Evolutionary conservation across 2,797 vertebrate genomes (phyloP), one percentile per base, ranked within the genome.

Genomic region (Sebastiscus albofasciatus): DNA sequence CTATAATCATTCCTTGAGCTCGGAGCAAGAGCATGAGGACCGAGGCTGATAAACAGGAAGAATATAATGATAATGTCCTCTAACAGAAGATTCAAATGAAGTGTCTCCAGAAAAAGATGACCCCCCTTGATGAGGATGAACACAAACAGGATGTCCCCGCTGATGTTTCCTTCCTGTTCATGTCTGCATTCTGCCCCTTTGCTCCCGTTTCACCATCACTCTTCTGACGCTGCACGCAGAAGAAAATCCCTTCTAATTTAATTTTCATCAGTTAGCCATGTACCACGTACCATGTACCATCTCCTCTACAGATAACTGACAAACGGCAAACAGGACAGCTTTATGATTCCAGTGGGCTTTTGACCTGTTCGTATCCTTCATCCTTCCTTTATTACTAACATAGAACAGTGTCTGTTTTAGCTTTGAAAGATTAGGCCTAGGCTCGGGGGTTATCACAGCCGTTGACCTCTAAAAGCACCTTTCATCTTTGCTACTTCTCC

Each of bases 11-110:
- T 85, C 69, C 54, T 54, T 54, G 79, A 74, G 73, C 64, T 79
- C 59, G 52, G 55, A 75, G 84, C 22, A 12, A 66, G 82, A 84
- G 81, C 86, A 80, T 66, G 72, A 74, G 75, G 78, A 87, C 74
- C 16, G 75, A 54, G 66, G 80, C 80, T 31, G 84, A 85, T 81
- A 88, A 94, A 92, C 93, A 94, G 94, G 92, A 94, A 92, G 86
- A 56, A 61, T 22, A 26, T 79, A 85, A 91, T 86, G 86, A 93
- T 91, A 60, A 91, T 87, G 82, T 56, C 79, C 68, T 77, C 66
- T 46, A 91, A 87, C 78, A 64, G 81, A 85, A 88, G 82, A 92
- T 79, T 73, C 72, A 72, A 87, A 92, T 76, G 61, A 85, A 81
- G 71, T 67, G 67, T 69, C 83, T 78, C 67, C 68, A 81, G 80